Base-by-base conservation (phyloP, 1,140 invertebrate genomes). In the Drosophila pseudoobscura region DNA sequence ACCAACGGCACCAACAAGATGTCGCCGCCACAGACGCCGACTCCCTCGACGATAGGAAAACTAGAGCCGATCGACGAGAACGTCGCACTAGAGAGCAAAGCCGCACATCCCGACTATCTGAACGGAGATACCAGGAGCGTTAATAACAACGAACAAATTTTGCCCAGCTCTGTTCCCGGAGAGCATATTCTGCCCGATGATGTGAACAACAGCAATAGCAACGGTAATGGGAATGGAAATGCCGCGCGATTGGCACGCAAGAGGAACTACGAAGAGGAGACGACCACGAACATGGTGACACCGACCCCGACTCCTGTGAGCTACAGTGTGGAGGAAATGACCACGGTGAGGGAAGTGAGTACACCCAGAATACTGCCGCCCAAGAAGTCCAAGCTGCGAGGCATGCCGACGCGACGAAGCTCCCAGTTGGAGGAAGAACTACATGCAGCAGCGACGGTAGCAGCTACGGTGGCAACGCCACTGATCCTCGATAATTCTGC, bases 391-490 rank as follows among this genome's bases (percentile, higher is more conserved):
- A 88, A 92, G 59, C 52, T 91, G 31, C 76, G 89, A 8, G 71
- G 75, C 31, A 39, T 90, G 13, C 13, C 83, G 11, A 63, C 84
- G 5, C 49, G 73, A 31, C 68, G 84, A 3, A 83, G 39, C 95
- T 96, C 87, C 93, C 95, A 73, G 31, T 45, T 78, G 91, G 95
- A 64, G 92, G 95, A 70, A 91, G 95, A 65, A 92, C 95, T 61
- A 45, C 55, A 63, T 6, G 3, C 59, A 53, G 43, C 54, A 50
- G 9, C 68, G n/a, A 26, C 57, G 24, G 49, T 57, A 20, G 92
- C 64, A 91, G 93, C 60, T 92, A 93, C 88, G 82, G 92, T 73
- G 92, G 91, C 49, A 77, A 93, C 64, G 92, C 71, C 78, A 0
- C 17, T 73, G 11, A 56, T 83, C n/a, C 13, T 90, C 44, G 89